Base-by-base conservation (phyloP, 2,797 vertebrate genomes). In the Mus minutoides region DNA sequence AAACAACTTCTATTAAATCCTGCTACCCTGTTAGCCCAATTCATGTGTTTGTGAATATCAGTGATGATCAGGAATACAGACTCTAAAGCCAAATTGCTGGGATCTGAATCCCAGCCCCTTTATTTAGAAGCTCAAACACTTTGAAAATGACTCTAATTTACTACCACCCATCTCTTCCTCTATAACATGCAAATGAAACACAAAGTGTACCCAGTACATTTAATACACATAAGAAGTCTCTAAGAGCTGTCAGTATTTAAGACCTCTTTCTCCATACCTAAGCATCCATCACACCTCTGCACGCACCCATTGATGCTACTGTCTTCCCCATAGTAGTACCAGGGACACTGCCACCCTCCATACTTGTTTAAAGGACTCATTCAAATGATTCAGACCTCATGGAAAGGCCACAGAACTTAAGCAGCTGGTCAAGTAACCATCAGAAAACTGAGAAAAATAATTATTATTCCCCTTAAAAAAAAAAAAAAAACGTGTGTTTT, bases 1-100 rank as follows among this genome's bases (percentile, higher is more conserved):
- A 97, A 98, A 97, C 95, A 95, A 64, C 93, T 83, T 67, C 96
- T 97, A 21, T 95, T 86, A 0, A 76, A 96, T 85, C 73, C 76
- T 77, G 80, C 49, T 64, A 95, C 16, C 3, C 14, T 60, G 12
- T 78, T 69, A 69, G 78, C 64, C 24, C 26, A 52, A 43, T 54
- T 54, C 49, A 78, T 46, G 83, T 71, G 46, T 60, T 46, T 34
- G 37, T 43, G 60, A 4, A 3, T 64, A 64, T 0, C 49, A 34
- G 56, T 11, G 46, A 26, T 31, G 37, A 52, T 58, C n/a, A 78
- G 71, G 49, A 89, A 78, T 6, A 19, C 5, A 60, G 37, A 21
- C 22, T 67, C 5, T 43, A 67, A 22, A 34, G n/a, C 64, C n/a
- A 56, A 46, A 31, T 17, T 37, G 14, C 37, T 43, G 4, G 56